Percentiles rank a stretch among this genome's conserved stretches.
Evolutionary conservation across 92 coral and sea anemone genomes (phyloP).

Genomic region (Chrysogorgia sp.): DNA sequence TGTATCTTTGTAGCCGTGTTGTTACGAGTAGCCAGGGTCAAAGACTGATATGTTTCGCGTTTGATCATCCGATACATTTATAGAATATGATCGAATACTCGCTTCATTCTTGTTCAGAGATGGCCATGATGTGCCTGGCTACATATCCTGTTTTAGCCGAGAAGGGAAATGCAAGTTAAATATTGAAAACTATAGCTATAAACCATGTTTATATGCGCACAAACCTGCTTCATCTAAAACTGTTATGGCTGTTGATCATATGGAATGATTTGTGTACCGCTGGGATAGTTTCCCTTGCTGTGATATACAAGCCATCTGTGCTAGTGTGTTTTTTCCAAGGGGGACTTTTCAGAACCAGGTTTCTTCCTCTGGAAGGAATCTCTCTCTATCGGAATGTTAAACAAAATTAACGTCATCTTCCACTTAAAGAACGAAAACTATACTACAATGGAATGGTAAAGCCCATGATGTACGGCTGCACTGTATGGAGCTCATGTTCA

Average conservation of each 20-base stretch:
- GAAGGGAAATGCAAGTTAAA: not conserved
- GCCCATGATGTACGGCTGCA: too few relatives aligned
- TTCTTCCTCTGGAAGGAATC: not conserved
- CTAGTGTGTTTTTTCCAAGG: constrained; percentile 30
- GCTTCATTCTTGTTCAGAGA: constrained; percentile 22
- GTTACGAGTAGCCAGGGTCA: too few relatives aligned
- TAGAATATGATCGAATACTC: constrained; percentile 18
- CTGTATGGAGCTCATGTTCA: too few relatives aligned
- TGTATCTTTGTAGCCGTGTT: not conserved
- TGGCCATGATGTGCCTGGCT: constrained; percentile 19
- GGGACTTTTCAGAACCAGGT: constrained; percentile 9
- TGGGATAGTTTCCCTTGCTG: constrained; percentile 2
- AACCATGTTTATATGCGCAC: not conserved
- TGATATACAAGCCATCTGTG: not conserved
- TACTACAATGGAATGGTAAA: too few relatives aligned
- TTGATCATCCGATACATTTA: constrained; percentile 8
- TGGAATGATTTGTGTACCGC: constrained; percentile 23
- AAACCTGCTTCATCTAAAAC: constrained; percentile 22
- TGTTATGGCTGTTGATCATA: constrained; percentile 28
- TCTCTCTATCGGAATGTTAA: too few relatives aligned
- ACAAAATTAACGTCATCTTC: too few relatives aligned
- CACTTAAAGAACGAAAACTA: too few relatives aligned
- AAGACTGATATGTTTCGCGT: constrained; percentile 14
- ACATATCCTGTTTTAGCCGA: not conserved
- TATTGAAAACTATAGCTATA: too few relatives aligned